These are phyloP conservation scores for Falco berigora DNA, from an alignment of 2,797 vertebrate species.

Conservation along the genomic window DNA sequence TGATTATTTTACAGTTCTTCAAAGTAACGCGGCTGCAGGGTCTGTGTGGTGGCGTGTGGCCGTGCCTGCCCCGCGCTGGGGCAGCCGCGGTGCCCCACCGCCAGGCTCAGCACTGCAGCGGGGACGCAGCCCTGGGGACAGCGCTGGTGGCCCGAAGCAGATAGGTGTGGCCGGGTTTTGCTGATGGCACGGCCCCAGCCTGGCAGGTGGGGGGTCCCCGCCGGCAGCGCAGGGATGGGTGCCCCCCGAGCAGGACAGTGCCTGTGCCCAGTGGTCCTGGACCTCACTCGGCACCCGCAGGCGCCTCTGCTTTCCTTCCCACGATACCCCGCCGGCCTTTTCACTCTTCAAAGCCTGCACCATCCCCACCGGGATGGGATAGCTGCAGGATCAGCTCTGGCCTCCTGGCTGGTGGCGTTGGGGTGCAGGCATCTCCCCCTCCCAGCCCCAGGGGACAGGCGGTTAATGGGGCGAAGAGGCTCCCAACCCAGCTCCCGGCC, in stretches of 20 bases:
- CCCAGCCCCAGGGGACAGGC: too few relatives aligned
- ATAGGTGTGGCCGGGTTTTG: accelerated
- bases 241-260: neutral
- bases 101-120: neutral
- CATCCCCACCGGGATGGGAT: neutral
- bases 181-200: neutral
- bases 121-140: neutral
- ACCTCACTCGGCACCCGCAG: neutral
- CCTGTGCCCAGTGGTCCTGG: neutral
- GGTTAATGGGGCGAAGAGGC: neutral
- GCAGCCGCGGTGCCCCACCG: neutral
- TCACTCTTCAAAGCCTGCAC: neutral
- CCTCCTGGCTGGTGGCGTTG: neutral
- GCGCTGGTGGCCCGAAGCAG: neutral
- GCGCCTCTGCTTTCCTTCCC: neutral
- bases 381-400: neutral
- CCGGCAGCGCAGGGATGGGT: accelerated
- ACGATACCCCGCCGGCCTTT: neutral
- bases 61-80: accelerated
- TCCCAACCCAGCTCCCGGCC: neutral
- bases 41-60: accelerated
- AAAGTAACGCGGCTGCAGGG: neutral
- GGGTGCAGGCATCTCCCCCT: neutral
- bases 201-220: accelerated
- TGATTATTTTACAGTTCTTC: neutral